Conservation (phyloP, 2,888 invertebrate genomes). For the Sinohyriopsis cumingii region DNA sequence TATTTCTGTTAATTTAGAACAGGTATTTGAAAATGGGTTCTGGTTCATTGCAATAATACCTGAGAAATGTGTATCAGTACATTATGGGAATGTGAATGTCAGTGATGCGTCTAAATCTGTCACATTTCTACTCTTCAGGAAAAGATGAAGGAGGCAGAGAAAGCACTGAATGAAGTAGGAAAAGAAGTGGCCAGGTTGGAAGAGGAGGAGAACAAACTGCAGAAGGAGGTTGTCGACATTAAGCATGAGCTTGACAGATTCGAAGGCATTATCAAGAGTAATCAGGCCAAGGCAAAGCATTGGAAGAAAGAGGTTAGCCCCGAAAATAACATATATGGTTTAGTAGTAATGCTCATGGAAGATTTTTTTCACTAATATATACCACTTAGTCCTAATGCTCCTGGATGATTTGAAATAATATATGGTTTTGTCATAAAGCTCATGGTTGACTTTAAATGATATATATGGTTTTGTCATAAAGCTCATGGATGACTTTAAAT, state of each 20-base stretch:
- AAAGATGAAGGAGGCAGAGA: slow-evolving; percentile 61
- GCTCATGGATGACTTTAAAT: too few relatives aligned
- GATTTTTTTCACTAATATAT: too few relatives aligned
- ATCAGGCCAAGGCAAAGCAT: slow-evolving; percentile 66
- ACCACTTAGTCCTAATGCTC: too few relatives aligned
- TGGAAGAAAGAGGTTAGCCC: slow-evolving; percentile 72
- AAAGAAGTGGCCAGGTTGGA: slow-evolving; percentile 56
- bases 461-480: too few relatives aligned
- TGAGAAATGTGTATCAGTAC: too few relatives aligned
- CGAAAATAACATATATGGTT: neutral
- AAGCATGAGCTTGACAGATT: slow-evolving; percentile 79
- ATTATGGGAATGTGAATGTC: neutral
- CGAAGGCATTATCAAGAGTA: slow-evolving; percentile 68
- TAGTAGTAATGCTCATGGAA: too few relatives aligned
- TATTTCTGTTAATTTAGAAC: too few relatives aligned
- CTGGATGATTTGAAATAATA: too few relatives aligned
- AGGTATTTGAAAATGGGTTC: too few relatives aligned
- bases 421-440: too few relatives aligned
- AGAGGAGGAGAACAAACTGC: slow-evolving; percentile 72
- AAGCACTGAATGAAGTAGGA: slow-evolving; percentile 53
- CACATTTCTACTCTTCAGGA: slow-evolving; percentile 42
- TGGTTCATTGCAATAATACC: too few relatives aligned
- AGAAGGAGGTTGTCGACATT: slow-evolving; percentile 83
- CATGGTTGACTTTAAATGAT: too few relatives aligned
- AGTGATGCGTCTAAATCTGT: neutral